Percentiles rank a stretch among this genome's conserved stretches.
Conservation (phyloP, 2,888 invertebrate genomes). For the Parnassius apollo region DNA sequence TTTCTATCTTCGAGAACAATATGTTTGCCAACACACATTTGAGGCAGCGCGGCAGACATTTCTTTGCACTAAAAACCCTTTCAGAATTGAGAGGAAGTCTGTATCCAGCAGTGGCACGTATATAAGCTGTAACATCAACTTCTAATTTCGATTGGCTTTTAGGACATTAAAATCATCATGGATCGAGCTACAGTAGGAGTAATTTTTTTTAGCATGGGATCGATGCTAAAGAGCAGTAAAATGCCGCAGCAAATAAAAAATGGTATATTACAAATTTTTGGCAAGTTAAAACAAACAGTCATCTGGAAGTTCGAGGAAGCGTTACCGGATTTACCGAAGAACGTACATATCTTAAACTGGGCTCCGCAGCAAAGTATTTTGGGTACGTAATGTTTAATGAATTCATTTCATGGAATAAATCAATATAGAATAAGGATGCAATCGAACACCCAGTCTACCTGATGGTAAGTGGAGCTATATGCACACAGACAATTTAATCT, state of each 20-base stretch:
- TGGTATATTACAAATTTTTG: conserved; percentile 56
- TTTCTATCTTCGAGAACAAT: no score
- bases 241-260: conserved; percentile 52
- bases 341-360: conserved; percentile 51
- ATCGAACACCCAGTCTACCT: no score
- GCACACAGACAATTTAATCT: no score
- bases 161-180: conserved; percentile 63
- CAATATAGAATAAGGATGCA: no score
- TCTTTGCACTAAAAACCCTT: no score
- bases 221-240: conserved; percentile 54
- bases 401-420: background rate
- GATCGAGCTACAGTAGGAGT: conserved; percentile 65
- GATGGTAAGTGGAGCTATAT: no score
- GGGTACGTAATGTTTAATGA: conserved; percentile 36
- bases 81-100: no score
- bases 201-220: conserved; percentile 76
- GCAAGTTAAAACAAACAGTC: conserved; percentile 66
- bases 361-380: conserved; percentile 55
- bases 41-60: no score
- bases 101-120: no score
- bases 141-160: background rate
- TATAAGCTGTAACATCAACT: no score
- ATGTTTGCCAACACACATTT: no score
- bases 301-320: conserved; percentile 58
- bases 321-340: conserved; percentile 41